Evolutionary conservation across 1,140 invertebrate species (phyloP), one percentile per base, ranked within the genome.

Genomic region (Pygmarrhopalites habei): DNA sequence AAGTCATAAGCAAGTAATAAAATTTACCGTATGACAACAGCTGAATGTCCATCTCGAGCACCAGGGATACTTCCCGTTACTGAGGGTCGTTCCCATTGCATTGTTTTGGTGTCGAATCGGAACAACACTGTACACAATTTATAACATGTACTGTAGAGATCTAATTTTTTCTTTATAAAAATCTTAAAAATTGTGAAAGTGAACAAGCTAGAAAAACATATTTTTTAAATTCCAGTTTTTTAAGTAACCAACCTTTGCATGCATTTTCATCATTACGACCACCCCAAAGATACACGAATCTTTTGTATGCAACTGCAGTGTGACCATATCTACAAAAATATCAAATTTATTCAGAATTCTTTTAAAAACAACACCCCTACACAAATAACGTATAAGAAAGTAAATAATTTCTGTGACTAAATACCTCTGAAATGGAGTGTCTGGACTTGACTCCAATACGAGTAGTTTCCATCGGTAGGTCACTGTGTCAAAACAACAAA

Each of bases 281-380:
- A 44, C 92, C 92, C 89, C 90, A 95, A 51, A 95, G 82, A 71
- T 87, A 95, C 53, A 88, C 83, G 74, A 84, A 84, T 25, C 86
- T 80, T 44, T 82, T 80, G 75, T 88, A 87, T 1, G 83, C 81
- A 23, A 93, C 87, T 47, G 86, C 87, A 12, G 92, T 90, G 74
- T 95, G 92, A 0, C 92, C 92, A 79, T 95, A 94, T 47, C 87
- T n/a, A n/a, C n/a, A n/a, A n/a, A n/a, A n/a, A n/a, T n/a, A n/a
- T n/a, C n/a, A n/a, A n/a, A n/a, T n/a, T n/a, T n/a, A n/a, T n/a
- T n/a, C n/a, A n/a, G n/a, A n/a, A n/a, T n/a, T n/a, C n/a, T n/a
- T n/a, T n/a, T n/a, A n/a, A n/a, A n/a, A n/a, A n/a, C n/a, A n/a
- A n/a, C n/a, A n/a, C n/a, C n/a, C n/a, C n/a, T n/a, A n/a, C n/a